Base-by-base conservation (phyloP, 2,888 invertebrate genomes). In the Cactoblastis cactorum region DNA sequence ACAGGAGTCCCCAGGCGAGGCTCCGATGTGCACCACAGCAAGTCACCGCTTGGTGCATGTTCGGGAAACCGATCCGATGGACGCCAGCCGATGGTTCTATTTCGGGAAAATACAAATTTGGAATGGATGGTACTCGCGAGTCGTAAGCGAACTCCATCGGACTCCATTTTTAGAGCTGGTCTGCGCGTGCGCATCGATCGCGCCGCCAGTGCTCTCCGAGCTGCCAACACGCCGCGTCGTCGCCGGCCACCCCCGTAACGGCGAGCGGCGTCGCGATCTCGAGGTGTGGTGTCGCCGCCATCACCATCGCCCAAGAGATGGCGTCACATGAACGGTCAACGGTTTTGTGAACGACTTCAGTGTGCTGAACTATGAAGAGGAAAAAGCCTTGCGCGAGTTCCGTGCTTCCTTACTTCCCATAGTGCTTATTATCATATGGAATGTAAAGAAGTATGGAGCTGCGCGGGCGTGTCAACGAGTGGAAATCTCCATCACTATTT, bases 371-470 rank as follows among this genome's bases (percentile, higher is more conserved):
- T 80, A 43, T 56, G 77, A 81, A 83, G 77, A 77, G 53, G 58
- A 68, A 49, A n/a, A 71, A 80, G 90, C 91, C 90, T 90, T 83
- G 91, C 90, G 92, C 91, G 90, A 93, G 95, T 94, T 95, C 95
- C 96, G 95, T 96, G 95, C 96, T 96, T 96, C 96, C 95, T 96
- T 96, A 95, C 95, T 95, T 95, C 95, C 95, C 96, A 96, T 96
- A 96, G 94, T 94, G 91, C 83, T 91, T 92, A 78, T 88, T 89
- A 92, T 85, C 93, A 90, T 96, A 96, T 96, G 96, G 96, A 97
- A 97, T 96, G 96, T 96, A 96, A 96, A 96, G 97, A 97, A 97
- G 96, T 96, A 95, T 95, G 95, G 95, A 95, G 94, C 94, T 91
- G 88, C 90, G 88, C 86, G 80, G 89, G 88, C 83, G 82, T 80